Base-by-base conservation (phyloP, 2,888 invertebrate genomes). In the Euzetes globulus region DNA sequence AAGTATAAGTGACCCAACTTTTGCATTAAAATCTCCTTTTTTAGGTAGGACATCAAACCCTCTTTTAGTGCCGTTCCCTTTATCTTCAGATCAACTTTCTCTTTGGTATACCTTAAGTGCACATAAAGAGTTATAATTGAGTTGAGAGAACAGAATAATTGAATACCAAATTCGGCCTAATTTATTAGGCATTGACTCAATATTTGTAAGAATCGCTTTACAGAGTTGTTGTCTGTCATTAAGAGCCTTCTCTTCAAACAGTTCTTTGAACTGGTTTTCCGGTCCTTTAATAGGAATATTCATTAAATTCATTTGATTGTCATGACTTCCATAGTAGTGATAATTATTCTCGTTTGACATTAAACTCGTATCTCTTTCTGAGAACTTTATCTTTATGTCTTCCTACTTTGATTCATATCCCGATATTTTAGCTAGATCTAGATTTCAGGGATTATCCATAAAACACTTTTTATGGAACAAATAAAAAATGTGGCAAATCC, bases 41-140 rank as follows among this genome's bases (percentile, higher is more conserved):
- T 76, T 45, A 0, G 78, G 75, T 25, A 75, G 73, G 60, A 77
- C 78, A n/a, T 77, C 27, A 75, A 78, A 77, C 11, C 29, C 7
- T n/a, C 55, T 17, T 50, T 75, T 73, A 7, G 60, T 45, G 9
- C 78, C 78, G 25, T 70, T 17, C 17, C 65, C 2, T 70, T n/a
- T n/a, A 45, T 33, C 6, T 41, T 25, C 5, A 37, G 15, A 22
- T 25, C 70, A 9, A 27, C 17, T 1, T 25, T 25, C 27, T 45
- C 45, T 45, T 17, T 47, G 25, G 15, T 45, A 47, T 65, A 65
- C 65, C 65, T 65, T 65, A 9, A 4, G 41, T 27, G 19, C 11
- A 22, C 6, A 37, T 3, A 27, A 19, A 65, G n/a, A n/a, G n/a
- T n/a, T n/a, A n/a, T n/a, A n/a, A n/a, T n/a, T n/a, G n/a, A n/a